Conservation (phyloP, 2,113 vertebrate species). For the Corythaixoides concolor region DNA sequence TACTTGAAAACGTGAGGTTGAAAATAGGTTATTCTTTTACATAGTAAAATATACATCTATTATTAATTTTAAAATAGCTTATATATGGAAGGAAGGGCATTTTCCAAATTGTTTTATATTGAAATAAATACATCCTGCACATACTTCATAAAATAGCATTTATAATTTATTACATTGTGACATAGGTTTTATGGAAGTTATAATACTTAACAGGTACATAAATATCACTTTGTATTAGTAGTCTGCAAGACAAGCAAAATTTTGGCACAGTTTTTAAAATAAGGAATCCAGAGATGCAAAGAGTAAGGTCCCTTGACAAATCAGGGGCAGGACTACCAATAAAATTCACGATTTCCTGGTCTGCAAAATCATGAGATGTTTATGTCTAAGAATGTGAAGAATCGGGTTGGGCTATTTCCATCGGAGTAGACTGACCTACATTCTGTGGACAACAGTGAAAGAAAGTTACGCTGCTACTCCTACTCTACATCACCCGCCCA, state of each 20-base stretch:
- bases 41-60: not conserved
- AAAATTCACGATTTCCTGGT: not conserved
- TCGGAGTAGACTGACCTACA: not conserved
- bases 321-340: not conserved
- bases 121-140: not conserved
- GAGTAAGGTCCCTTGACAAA: not conserved
- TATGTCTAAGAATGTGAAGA: slow-evolving; percentile 1
- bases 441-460: not conserved
- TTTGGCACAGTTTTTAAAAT: not conserved
- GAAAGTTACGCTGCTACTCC: not conserved
- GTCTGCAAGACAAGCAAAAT: not conserved
- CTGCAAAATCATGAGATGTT: not conserved
- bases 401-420: not conserved
- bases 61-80: not conserved
- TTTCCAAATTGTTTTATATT: not conserved
- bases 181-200: not conserved
- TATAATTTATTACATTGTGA: not conserved
- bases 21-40: slow-evolving; percentile 35
- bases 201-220: not conserved
- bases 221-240: not conserved
- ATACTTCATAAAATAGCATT: not conserved
- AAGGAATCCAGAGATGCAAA: not conserved
- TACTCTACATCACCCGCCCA: not conserved
- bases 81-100: not conserved
- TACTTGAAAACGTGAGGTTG: not conserved